Evolutionary conservation across 2,113 vertebrate species (phyloP), one percentile per base, ranked within the genome.

Genomic region (Ptilonorhynchus violaceus): DNA sequence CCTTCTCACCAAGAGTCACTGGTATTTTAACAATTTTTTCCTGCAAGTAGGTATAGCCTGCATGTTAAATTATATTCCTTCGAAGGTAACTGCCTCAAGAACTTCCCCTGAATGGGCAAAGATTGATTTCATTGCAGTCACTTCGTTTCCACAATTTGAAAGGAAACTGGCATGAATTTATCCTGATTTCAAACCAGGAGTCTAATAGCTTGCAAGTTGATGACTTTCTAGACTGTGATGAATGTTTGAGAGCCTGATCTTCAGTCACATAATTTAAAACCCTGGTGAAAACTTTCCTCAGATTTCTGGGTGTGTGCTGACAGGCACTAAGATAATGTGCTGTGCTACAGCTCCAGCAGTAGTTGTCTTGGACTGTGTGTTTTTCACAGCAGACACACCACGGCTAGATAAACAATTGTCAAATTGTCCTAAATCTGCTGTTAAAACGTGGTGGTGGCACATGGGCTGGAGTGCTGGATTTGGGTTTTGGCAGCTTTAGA

Each of bases 391-490:
- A 59, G 53, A 14, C 3, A 11, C 3, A 8, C 41, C 3, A 3
- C n/a, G 37, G 44, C 33, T 42, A 14, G 14, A 37, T 41, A 24
- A 69, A 35, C 4, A 33, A 11, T 44, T 84, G n/a, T 42, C 15
- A 47, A 5, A 37, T 52, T 56, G 35, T 27, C 30, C 30, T 42
- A 37, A 47, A 60, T 42, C 23, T 37, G 22, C 44, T 60, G 25
- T 24, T 91, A 20, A 0, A 1, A 21, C 2, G 11, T 33, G 50
- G 15, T 41, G 18, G 8, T 33, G 15, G 22, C 25, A 37, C 7
- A 1, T 1, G 24, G 63, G 15, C 23, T 56, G 5, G 15, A 39
- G 2, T 31, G 21, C 6, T 72, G 62, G n/a, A 44, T 9, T 8
- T 2, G 1, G 28, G 9, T 73, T 58, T 75, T 58, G 25, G 17